Conservation (phyloP, 1,140 invertebrate genomes). For the Aphelenchoides fujianensis region DNA sequence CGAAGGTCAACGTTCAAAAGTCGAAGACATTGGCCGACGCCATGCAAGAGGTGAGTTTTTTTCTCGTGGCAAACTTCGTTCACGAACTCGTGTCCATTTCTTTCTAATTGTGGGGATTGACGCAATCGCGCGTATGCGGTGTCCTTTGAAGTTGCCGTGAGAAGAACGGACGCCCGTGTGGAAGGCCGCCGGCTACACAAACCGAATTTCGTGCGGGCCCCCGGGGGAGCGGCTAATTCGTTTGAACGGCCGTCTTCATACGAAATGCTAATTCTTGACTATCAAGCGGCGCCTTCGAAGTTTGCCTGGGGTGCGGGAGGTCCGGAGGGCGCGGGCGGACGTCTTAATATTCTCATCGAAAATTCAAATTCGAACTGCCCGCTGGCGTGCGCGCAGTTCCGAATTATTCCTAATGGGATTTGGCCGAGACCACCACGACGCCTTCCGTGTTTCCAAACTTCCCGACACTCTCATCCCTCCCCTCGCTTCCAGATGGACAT, state of each 20-base stretch:
- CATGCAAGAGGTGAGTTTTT: conserved; percentile 11
- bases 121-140: background rate
- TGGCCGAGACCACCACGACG: background rate
- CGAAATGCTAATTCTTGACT: background rate
- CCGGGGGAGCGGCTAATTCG: background rate
- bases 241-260: background rate
- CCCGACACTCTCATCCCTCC: background rate
- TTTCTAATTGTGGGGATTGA: background rate
- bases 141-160: background rate
- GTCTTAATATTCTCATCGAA: background rate
- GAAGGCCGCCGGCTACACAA: too few species aligned
- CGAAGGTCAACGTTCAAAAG: background rate
- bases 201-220: background rate
- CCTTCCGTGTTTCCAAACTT: conserved; percentile 2
- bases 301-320: too few species aligned
- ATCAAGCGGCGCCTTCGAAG: background rate
- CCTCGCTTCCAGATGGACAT: conserved; percentile 38
- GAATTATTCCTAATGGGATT: conserved; percentile 7
- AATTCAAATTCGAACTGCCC: background rate
- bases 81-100: background rate
- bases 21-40: background rate
- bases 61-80: background rate
- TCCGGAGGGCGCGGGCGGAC: background rate
- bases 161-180: too few species aligned
- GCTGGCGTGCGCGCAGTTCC: background rate